These are phyloP conservation scores for Platysteira castanea DNA, from an alignment of 2,113 vertebrate genomes.

Conservation along the genomic window DNA sequence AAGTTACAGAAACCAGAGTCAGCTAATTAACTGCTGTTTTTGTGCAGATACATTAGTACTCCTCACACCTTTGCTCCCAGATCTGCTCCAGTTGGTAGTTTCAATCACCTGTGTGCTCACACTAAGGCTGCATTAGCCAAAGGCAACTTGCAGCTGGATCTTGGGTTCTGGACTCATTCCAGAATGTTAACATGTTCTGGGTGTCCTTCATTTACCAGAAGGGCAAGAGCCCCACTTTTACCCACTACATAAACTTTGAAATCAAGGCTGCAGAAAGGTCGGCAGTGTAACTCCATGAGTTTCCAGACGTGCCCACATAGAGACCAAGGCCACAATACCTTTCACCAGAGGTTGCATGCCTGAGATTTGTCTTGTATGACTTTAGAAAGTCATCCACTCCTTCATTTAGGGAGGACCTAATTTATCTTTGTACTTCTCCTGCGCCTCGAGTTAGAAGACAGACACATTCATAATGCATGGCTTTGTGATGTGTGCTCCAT, in stretches of 20 bases:
- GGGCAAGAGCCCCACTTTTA: background rate
- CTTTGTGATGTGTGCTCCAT: slow-evolving; percentile 22
- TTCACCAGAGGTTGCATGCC: background rate
- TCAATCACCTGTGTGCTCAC: background rate
- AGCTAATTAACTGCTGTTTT: slow-evolving; percentile 13
- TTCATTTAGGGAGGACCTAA: background rate
- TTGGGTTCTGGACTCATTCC: background rate
- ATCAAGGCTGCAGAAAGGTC: background rate
- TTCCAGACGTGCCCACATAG: background rate
- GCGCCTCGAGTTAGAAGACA: background rate
- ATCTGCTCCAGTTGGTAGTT: background rate
- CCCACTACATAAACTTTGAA: background rate
- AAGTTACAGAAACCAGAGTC: background rate
- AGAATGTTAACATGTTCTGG: background rate
- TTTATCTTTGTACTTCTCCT: background rate
- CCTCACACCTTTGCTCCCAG: background rate
- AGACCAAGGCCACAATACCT: background rate
- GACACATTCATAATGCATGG: slow-evolving; percentile 41
- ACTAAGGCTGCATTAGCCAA: background rate
- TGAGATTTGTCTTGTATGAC: background rate
- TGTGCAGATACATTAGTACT: background rate
- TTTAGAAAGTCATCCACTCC: background rate
- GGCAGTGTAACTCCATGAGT: background rate
- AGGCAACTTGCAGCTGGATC: background rate
- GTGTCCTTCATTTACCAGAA: background rate